phyloP scores from a whole-genome alignment of 2,113 vertebrate genomes.

The Ochotona curzoniae region DNA sequence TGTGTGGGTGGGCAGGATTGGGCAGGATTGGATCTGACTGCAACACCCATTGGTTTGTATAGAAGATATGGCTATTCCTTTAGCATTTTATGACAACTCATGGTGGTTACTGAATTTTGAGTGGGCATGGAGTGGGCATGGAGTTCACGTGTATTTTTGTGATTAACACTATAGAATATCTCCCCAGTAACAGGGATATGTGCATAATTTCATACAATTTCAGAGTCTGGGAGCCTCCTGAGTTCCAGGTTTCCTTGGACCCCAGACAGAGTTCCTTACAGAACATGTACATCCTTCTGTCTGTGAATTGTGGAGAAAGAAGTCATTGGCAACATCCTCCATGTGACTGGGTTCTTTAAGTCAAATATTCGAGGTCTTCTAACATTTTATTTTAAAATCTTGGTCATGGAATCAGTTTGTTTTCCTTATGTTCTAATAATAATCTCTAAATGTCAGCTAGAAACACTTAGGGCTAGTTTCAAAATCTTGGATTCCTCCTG shows the following conservation, averaged over 20 bases:
- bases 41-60: too few species aligned
- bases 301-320: neutral
- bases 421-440: neutral
- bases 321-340: neutral
- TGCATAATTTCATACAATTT: neutral
- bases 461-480: neutral
- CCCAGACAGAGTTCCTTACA: neutral
- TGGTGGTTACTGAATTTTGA: neutral
- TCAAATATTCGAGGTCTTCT: neutral
- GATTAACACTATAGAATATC: neutral
- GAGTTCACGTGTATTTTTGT: neutral
- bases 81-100: neutral
- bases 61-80: neutral
- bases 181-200: neutral
- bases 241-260: neutral
- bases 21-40: too few species aligned
- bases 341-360: neutral
- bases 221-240: neutral
- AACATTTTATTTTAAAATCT: constrained; percentile 9
- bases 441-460: neutral
- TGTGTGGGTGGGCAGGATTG: too few species aligned
- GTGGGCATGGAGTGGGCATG: too few species aligned
- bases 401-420: neutral
- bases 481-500: neutral
- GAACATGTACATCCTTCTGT: neutral